Evolutionary conservation across 2,797 vertebrate genomes (phyloP).

Genomic region (Hydrophis major): DNA sequence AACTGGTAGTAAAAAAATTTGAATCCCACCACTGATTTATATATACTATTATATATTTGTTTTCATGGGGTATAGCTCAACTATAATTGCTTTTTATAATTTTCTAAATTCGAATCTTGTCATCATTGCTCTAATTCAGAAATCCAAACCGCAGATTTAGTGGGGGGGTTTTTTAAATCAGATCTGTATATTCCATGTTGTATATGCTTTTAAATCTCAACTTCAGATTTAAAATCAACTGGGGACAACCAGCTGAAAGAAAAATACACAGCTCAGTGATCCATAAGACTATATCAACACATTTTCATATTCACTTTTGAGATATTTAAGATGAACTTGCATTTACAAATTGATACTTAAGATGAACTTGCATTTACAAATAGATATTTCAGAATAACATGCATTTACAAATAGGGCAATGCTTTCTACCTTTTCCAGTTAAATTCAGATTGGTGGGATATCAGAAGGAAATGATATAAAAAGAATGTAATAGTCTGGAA

Average conservation of each 20-base stretch:
- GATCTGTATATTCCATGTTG: constrained; percentile 4
- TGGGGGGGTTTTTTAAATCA: not conserved
- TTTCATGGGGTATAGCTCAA: not conserved
- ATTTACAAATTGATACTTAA: constrained; percentile 36
- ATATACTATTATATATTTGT: not conserved
- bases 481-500: constrained; percentile 32
- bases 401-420: constrained; percentile 21
- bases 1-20: too few relatives aligned
- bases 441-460: constrained; percentile 41
- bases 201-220: constrained; percentile 16
- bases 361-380: constrained; percentile 7
- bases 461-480: constrained; percentile 26
- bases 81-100: not conserved
- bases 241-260: constrained; percentile 36
- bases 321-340: constrained; percentile 28
- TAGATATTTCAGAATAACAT: constrained; percentile 33
- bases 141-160: not conserved
- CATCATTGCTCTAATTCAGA: not conserved
- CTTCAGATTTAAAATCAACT: constrained; percentile 40
- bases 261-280: constrained; percentile 1
- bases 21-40: too few relatives aligned
- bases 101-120: not conserved
- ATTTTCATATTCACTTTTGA: constrained; percentile 22
- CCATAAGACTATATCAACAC: constrained; percentile 24
- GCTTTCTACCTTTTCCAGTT: not conserved